A percentile compares a stretch with the other conserved stretches of the same genome.
These are phyloP conservation scores for Geotria australis DNA, from an alignment of 2,797 vertebrate genomes.

Conservation along the genomic window DNA sequence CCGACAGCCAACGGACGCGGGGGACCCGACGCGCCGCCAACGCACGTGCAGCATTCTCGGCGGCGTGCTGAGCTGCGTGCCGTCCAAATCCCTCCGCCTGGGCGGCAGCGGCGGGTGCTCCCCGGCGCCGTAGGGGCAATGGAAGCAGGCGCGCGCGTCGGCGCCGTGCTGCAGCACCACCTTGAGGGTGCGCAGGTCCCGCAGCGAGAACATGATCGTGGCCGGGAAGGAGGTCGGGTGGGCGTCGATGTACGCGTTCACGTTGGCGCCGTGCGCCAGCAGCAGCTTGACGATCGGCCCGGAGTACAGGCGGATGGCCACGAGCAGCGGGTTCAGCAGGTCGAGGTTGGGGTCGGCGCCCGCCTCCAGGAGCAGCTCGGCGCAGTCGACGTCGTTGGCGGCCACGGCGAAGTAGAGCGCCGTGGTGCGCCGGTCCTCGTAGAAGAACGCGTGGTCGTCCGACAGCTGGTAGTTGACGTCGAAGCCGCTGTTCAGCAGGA, in stretches of 20 bases:
- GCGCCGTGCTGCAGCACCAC: constrained; percentile 57
- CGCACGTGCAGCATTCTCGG: background rate
- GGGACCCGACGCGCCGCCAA: background rate
- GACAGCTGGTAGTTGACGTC: constrained; percentile 44
- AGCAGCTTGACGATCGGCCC: constrained; percentile 27
- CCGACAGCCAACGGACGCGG: background rate
- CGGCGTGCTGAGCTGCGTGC: background rate
- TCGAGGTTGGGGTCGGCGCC: constrained; percentile 61
- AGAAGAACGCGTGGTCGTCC: constrained; percentile 25
- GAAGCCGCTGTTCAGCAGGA: constrained; percentile 37
- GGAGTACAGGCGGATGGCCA: constrained; percentile 43
- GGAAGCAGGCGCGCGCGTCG: constrained; percentile 38
- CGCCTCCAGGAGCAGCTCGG: constrained; percentile 25
- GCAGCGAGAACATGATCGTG: constrained; percentile 61
- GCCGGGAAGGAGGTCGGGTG: constrained; percentile 62
- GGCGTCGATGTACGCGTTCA: constrained; percentile 33
- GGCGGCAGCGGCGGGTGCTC: constrained; percentile 24
- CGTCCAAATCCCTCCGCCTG: background rate
- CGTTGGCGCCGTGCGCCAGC: constrained; percentile 44
- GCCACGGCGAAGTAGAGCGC: constrained; percentile 46
- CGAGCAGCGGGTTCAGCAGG: constrained; percentile 37
- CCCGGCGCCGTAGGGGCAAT: constrained; percentile 24
- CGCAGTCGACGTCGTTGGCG: constrained; percentile 38
- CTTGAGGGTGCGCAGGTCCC: constrained; percentile 43
- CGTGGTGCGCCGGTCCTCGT: constrained; percentile 48